These are phyloP conservation scores for Hipposideros larvatus DNA, from an alignment of 2,797 vertebrate genomes.

Conservation along the genomic window DNA sequence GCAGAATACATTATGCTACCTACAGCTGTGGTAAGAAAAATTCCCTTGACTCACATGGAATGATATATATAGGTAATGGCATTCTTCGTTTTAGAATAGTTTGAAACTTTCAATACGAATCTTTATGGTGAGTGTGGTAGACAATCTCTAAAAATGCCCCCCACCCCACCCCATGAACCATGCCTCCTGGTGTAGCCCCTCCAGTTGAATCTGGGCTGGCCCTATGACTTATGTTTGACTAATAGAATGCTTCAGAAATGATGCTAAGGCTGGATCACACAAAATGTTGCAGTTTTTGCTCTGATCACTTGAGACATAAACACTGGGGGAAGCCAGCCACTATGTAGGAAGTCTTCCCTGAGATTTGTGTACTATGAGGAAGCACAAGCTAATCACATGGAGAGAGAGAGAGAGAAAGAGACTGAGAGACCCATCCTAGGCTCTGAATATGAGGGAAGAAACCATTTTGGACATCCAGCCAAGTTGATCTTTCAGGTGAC, in stretches of 20 bases:
- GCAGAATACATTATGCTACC: not conserved
- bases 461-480: not conserved
- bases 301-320: not conserved
- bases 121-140: not conserved
- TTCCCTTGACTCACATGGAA: not conserved
- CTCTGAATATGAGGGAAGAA: not conserved
- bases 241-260: conserved; percentile 7
- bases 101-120: not conserved
- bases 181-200: not conserved
- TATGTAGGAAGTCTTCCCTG: not conserved
- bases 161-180: not conserved
- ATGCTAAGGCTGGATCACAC: not conserved
- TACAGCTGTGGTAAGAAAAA: not conserved
- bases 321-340: not conserved
- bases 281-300: not conserved
- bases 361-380: not conserved
- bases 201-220: not conserved
- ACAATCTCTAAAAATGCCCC: not conserved
- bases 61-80: not conserved
- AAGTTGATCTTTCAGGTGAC: not conserved
- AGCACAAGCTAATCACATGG: not conserved
- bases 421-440: not conserved
- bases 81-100: conserved; percentile 19
- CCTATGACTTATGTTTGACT: not conserved
- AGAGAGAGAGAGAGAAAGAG: not conserved